Conservation (phyloP, 2,888 invertebrate genomes). For the Sialis lutaria region DNA sequence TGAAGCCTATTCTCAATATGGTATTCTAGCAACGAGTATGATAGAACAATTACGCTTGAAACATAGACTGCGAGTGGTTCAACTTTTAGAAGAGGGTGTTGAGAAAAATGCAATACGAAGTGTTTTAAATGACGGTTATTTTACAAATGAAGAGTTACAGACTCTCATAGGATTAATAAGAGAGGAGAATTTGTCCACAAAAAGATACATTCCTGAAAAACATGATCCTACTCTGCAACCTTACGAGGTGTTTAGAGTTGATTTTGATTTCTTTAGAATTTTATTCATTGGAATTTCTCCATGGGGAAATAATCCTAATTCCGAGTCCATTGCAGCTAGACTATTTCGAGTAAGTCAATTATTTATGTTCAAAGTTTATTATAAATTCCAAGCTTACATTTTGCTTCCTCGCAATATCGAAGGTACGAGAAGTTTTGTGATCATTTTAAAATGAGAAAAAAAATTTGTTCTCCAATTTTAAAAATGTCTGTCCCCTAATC, state of each 20-base stretch:
- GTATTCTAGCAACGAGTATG: slow-evolving; percentile 62
- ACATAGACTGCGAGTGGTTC: slow-evolving; percentile 80
- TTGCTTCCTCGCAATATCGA: too few relatives aligned
- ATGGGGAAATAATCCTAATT: slow-evolving; percentile 72
- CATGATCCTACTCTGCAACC: slow-evolving; percentile 65
- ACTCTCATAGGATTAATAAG: slow-evolving; percentile 31
- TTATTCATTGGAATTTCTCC: slow-evolving; percentile 76
- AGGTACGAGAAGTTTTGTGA: too few relatives aligned
- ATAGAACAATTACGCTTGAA: slow-evolving; percentile 84
- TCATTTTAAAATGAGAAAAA: too few relatives aligned
- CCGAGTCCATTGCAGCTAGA: slow-evolving; percentile 68
- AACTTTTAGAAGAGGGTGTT: slow-evolving; percentile 78
- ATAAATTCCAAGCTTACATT: too few relatives aligned
- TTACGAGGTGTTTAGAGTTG: slow-evolving; percentile 72
- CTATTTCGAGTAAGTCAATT: slow-evolving; percentile 60
- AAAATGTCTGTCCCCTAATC: too few relatives aligned
- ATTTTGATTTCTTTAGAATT: slow-evolving; percentile 78
- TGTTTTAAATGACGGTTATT: slow-evolving; percentile 50
- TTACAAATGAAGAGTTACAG: slow-evolving; percentile 43
- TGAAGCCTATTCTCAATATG: slow-evolving; percentile 70
- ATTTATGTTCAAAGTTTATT: background rate
- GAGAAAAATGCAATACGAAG: slow-evolving; percentile 80
- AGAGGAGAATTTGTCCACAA: slow-evolving; percentile 60
- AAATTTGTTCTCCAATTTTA: too few relatives aligned
- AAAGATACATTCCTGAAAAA: slow-evolving; percentile 37